A percentile compares a stretch with the other conserved stretches of the same genome.
phyloP scores from a whole-genome alignment of 2,888 invertebrate species.

The Thera britannica region DNA sequence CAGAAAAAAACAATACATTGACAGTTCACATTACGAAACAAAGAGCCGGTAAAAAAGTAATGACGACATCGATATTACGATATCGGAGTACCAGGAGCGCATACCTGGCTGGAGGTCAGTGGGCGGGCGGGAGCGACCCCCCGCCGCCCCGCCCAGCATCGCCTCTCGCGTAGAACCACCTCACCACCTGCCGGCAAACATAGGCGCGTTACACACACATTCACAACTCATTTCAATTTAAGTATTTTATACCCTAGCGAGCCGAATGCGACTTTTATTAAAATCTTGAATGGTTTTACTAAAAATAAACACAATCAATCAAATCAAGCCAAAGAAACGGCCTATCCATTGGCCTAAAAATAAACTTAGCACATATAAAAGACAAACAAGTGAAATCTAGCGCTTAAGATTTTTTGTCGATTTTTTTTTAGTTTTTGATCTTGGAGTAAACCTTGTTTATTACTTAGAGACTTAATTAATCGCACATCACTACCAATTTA shows the following conservation, averaged over 20 bases:
- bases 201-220: slow-evolving; percentile 35
- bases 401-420: too few relatives aligned
- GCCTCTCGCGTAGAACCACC: slow-evolving; percentile 73
- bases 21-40: slow-evolving; percentile 16
- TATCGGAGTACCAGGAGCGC: slow-evolving; percentile 60
- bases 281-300: neutral
- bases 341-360: neutral
- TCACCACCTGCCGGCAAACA: slow-evolving; percentile 71
- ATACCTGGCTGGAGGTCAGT: slow-evolving; percentile 80
- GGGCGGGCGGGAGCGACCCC: slow-evolving; percentile 85
- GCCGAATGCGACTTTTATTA: neutral
- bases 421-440: too few relatives aligned
- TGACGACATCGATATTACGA: slow-evolving; percentile 40
- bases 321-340: too few relatives aligned
- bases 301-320: neutral
- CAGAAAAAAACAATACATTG: slow-evolving; percentile 12
- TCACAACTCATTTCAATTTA: slow-evolving; percentile 24
- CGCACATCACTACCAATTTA: neutral
- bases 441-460: too few relatives aligned
- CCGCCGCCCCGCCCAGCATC: slow-evolving; percentile 85
- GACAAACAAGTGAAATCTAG: too few relatives aligned
- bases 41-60: slow-evolving; percentile 21
- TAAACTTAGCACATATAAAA: neutral
- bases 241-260: slow-evolving; percentile 11
- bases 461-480: too few relatives aligned